phyloP scores from a whole-genome alignment of 2,113 vertebrate genomes.

The Serinus canaria region DNA sequence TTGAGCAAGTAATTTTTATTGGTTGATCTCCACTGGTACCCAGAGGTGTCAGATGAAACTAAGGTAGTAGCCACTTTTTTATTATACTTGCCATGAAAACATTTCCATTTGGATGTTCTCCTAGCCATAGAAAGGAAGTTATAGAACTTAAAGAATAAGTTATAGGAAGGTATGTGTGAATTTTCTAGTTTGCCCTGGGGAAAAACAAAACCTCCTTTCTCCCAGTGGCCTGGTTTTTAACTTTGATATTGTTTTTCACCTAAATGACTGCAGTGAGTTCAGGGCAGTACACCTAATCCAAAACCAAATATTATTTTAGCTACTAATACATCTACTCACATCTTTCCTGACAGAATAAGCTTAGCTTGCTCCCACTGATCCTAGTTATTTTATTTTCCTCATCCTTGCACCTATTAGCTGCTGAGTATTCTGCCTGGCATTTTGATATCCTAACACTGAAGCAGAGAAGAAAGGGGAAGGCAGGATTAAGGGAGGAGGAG shows the following conservation, averaged over 20 bases:
- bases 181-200: background rate
- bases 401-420: slow-evolving; percentile 12
- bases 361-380: slow-evolving; percentile 14
- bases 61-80: background rate
- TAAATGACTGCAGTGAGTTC: slow-evolving; percentile 3
- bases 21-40: background rate
- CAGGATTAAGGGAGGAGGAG: background rate
- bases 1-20: background rate
- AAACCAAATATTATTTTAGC: slow-evolving; percentile 33
- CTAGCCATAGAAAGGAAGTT: background rate
- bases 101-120: background rate
- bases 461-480: background rate
- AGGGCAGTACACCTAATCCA: slow-evolving; percentile 32
- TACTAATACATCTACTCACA: slow-evolving; percentile 20
- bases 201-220: background rate
- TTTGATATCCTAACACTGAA: background rate
- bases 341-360: slow-evolving; percentile 14
- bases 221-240: background rate
- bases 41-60: background rate
- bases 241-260: background rate
- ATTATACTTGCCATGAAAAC: background rate
- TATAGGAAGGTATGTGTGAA: background rate
- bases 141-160: background rate
- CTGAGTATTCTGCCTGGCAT: slow-evolving; percentile 32
- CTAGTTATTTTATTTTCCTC: slow-evolving; percentile 26